Percentiles rank a stretch among this genome's conserved stretches.
Evolutionary conservation across 2,113 vertebrate genomes (phyloP).

Genomic region (Chlorodrepanis virens): DNA sequence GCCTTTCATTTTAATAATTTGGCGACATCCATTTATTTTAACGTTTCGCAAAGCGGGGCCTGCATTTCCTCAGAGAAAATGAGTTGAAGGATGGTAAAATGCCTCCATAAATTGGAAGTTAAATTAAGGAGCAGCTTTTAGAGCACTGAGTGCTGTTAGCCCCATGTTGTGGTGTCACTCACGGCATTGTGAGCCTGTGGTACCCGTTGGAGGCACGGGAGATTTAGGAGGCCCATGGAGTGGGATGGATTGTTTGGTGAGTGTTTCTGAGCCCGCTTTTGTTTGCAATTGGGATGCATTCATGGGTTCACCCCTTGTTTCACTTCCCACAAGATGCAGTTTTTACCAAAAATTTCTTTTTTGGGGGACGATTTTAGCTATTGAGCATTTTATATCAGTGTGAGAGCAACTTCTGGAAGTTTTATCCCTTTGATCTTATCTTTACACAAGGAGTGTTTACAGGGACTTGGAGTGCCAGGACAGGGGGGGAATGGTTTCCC

Average conservation of each 20-base stretch:
- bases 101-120: slow-evolving; percentile 18
- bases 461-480: not conserved
- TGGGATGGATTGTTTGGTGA: not conserved
- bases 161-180: not conserved
- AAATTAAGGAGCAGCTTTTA: not conserved
- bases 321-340: not conserved
- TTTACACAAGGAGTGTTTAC: not conserved
- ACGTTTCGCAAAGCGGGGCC: not conserved
- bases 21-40: slow-evolving; percentile 24
- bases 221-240: not conserved
- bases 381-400: not conserved
- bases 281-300: not conserved
- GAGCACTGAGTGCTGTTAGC: not conserved
- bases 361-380: not conserved
- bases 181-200: not conserved
- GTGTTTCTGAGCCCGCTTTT: not conserved
- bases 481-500: not conserved
- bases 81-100: slow-evolving; percentile 39
- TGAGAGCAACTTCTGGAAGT: not conserved
- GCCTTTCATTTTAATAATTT: slow-evolving; percentile 51
- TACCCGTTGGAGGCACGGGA: not conserved
- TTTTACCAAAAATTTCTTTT: not conserved
- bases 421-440: not conserved
- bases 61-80: slow-evolving; percentile 36
- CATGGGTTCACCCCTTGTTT: not conserved